These are phyloP conservation scores for Thera obeliscata DNA, from an alignment of 2,888 invertebrate species.

Conservation along the genomic window DNA sequence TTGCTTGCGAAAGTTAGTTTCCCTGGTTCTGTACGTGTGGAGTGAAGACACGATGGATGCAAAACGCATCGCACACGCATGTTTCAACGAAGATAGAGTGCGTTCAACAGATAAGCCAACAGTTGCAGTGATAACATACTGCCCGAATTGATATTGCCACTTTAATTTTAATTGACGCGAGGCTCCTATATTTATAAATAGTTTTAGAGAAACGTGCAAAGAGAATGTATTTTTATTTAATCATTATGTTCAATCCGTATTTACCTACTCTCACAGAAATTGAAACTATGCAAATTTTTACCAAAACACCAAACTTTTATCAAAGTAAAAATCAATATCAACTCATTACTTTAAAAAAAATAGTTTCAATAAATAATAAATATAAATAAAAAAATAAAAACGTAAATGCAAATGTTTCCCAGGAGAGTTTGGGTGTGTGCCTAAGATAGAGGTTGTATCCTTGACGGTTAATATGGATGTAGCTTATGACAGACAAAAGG, in stretches of 20 bases:
- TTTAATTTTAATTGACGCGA: slow-evolving; percentile 55
- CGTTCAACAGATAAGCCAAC: slow-evolving; percentile 68
- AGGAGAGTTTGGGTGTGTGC: too few relatives aligned
- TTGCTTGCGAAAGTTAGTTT: slow-evolving; percentile 75
- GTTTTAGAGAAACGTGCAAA: slow-evolving; percentile 4
- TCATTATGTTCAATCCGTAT: background rate
- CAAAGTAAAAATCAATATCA: too few relatives aligned
- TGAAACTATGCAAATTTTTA: too few relatives aligned
- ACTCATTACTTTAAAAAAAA: too few relatives aligned
- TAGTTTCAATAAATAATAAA: too few relatives aligned
- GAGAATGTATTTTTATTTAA: background rate
- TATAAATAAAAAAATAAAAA: too few relatives aligned
- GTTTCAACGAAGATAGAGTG: slow-evolving; percentile 73
- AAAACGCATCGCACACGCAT: slow-evolving; percentile 75
- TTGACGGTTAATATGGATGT: too few relatives aligned
- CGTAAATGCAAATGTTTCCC: too few relatives aligned
- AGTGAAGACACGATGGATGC: slow-evolving; percentile 59
- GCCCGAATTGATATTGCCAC: slow-evolving; percentile 57
- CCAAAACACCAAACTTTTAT: too few relatives aligned
- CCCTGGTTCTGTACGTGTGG: slow-evolving; percentile 64
- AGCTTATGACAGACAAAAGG: too few relatives aligned
- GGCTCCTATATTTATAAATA: slow-evolving; percentile 21
- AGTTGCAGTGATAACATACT: slow-evolving; percentile 65
- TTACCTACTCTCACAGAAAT: too few relatives aligned
- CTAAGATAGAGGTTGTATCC: too few relatives aligned